These are phyloP conservation scores for Rhinolophus sinicus DNA, from an alignment of 2,113 vertebrate species.

Conservation along the genomic window DNA sequence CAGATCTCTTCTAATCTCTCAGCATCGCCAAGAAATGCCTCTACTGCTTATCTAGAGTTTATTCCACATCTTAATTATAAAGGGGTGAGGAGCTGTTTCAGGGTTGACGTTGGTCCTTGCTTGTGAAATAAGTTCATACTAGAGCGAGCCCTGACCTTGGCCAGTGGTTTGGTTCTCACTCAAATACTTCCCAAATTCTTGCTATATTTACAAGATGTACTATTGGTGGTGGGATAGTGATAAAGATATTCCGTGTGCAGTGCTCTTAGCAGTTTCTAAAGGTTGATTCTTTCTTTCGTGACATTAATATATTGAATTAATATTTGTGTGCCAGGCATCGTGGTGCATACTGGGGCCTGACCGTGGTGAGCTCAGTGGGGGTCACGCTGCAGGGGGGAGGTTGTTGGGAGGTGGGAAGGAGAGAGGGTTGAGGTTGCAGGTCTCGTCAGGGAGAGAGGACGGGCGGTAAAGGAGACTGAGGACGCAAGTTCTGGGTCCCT, in stretches of 20 bases:
- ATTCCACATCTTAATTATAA: neutral
- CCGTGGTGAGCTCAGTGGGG: neutral
- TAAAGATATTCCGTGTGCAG: neutral
- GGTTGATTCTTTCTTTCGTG: neutral
- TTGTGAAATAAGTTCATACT: neutral
- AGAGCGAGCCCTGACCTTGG: neutral
- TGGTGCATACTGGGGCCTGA: too few species aligned
- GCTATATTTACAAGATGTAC: neutral
- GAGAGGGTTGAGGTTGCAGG: neutral
- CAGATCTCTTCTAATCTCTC: neutral
- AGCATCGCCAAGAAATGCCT: neutral
- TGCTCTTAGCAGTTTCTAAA: neutral
- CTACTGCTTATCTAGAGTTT: neutral
- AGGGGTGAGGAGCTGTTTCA: neutral
- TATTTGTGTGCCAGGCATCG: neutral
- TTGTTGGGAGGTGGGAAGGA: neutral
- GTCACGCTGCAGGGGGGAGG: neutral
- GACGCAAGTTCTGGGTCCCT: neutral
- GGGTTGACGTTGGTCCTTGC: neutral
- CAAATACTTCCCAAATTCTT: neutral
- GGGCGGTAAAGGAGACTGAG: neutral
- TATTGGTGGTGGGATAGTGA: neutral
- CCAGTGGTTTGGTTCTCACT: neutral
- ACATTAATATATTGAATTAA: neutral
- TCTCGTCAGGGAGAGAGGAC: neutral